Conservation (phyloP, 2,888 invertebrate genomes). For the Leptura quadrifasciata region DNA sequence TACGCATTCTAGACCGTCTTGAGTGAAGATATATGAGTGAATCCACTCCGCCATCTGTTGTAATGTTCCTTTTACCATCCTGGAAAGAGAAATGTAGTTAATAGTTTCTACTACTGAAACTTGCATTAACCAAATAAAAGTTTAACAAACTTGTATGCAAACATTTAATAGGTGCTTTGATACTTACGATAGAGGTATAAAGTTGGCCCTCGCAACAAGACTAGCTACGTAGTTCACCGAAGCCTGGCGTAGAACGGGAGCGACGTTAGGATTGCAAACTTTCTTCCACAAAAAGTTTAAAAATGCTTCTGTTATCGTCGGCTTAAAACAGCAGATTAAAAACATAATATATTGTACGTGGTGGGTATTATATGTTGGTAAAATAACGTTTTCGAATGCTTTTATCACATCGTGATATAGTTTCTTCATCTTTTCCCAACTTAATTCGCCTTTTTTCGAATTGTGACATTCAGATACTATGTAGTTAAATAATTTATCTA, state of each 20-base stretch:
- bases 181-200: slow-evolving; percentile 78
- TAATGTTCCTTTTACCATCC: slow-evolving; percentile 80
- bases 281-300: slow-evolving; percentile 84
- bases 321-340: slow-evolving; percentile 82
- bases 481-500: slow-evolving; percentile 84
- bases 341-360: slow-evolving; percentile 88
- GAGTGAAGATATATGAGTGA: slow-evolving; percentile 85
- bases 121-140: background rate
- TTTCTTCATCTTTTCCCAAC: slow-evolving; percentile 77
- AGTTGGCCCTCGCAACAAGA: slow-evolving; percentile 82
- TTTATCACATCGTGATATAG: slow-evolving; percentile 79
- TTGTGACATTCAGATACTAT: slow-evolving; percentile 78
- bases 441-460: slow-evolving; percentile 71
- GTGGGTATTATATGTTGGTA: slow-evolving; percentile 89
- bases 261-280: slow-evolving; percentile 80
- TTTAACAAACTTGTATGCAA: too few species aligned
- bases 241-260: slow-evolving; percentile 81
- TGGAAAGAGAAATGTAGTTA: slow-evolving; percentile 68
- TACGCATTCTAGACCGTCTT: slow-evolving; percentile 77
- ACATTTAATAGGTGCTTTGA: slow-evolving; percentile 31
- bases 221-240: slow-evolving; percentile 86
- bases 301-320: slow-evolving; percentile 79
- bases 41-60: slow-evolving; percentile 88
- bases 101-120: background rate
- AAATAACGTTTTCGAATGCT: slow-evolving; percentile 86